These are phyloP conservation scores for Germaria angustata DNA, from an alignment of 2,888 invertebrate species.

Conservation along the genomic window DNA sequence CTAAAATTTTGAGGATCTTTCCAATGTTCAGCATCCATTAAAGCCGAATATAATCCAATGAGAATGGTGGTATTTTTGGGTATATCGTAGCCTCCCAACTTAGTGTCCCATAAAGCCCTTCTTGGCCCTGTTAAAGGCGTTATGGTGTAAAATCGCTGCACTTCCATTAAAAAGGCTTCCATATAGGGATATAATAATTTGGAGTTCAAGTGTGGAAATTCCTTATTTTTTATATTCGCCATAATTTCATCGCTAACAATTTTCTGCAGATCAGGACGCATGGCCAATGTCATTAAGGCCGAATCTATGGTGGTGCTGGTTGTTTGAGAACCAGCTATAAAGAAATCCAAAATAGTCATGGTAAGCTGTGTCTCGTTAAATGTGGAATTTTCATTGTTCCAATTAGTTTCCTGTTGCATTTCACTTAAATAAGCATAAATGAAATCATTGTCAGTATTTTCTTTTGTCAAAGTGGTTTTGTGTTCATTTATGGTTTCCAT, in stretches of 20 bases:
- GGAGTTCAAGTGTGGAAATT: conserved; percentile 74
- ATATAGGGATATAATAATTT: conserved; percentile 81
- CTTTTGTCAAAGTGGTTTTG: conserved; percentile 80
- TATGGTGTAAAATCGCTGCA: conserved; percentile 82
- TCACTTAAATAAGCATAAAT: conserved; percentile 84
- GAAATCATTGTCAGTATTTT: conserved; percentile 81
- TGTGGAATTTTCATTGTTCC: conserved; percentile 68
- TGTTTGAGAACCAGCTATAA: conserved; percentile 85
- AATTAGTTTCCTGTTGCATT: conserved; percentile 80
- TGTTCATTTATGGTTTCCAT: conserved; percentile 83
- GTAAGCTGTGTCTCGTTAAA: conserved; percentile 84
- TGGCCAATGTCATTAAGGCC: conserved; percentile 82
- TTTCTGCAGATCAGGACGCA: conserved; percentile 82
- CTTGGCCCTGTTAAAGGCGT: conserved; percentile 82
- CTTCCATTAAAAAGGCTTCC: conserved; percentile 82
- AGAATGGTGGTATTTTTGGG: conserved; percentile 82
- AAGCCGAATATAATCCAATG: conserved; percentile 82
- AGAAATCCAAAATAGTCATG: conserved; percentile 85
- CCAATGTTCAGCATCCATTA: conserved; percentile 83
- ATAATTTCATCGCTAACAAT: conserved; percentile 82
- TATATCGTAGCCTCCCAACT: conserved; percentile 82
- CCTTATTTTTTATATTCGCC: conserved; percentile 71
- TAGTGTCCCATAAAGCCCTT: conserved; percentile 81
- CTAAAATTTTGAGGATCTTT: conserved; percentile 83
- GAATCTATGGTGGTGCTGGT: conserved; percentile 84